These are phyloP conservation scores for Branchipolynoe longqiensis DNA, from an alignment of 2,888 invertebrate genomes.

Conservation along the genomic window DNA sequence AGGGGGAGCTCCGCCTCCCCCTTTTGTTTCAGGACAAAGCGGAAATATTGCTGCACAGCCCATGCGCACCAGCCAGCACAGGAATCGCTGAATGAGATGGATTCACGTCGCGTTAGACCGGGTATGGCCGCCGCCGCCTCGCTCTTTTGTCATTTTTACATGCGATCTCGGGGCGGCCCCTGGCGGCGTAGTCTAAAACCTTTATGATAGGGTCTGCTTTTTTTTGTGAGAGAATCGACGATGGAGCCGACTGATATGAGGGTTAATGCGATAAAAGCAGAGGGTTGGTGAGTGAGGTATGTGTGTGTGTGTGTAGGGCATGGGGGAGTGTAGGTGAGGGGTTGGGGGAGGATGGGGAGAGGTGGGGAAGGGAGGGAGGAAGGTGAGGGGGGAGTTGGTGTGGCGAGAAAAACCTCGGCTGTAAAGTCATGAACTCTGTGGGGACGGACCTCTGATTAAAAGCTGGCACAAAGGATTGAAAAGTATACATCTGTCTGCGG, in stretches of 20 bases:
- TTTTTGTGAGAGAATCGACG: neutral
- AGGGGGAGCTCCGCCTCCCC: no score
- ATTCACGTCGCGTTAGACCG: conserved; percentile 19
- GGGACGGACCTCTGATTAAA: conserved; percentile 7
- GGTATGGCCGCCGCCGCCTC: neutral
- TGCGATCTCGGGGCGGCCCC: conserved; percentile 19
- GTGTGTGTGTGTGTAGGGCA: neutral
- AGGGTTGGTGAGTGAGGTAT: no score
- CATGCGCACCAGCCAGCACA: no score
- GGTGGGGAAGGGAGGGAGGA: neutral
- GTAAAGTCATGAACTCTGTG: conserved; percentile 35
- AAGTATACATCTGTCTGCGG: conserved; percentile 27
- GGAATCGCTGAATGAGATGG: conserved; percentile 37
- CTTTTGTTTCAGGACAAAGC: conserved; percentile 27
- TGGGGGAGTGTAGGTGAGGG: neutral
- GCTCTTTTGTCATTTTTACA: neutral
- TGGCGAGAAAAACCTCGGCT: neutral
- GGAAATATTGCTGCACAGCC: no score
- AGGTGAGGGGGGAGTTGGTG: no score
- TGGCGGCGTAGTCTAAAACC: neutral
- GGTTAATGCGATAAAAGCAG: conserved; percentile 1
- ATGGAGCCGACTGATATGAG: conserved; percentile 12
- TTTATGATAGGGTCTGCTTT: conserved; percentile 13
- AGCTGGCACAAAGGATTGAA: neutral
- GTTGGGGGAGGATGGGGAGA: no score